Evolutionary conservation across 2,888 invertebrate genomes (phyloP), one percentile per base, ranked within the genome.

Genomic region (Therioaphis trifolii): DNA sequence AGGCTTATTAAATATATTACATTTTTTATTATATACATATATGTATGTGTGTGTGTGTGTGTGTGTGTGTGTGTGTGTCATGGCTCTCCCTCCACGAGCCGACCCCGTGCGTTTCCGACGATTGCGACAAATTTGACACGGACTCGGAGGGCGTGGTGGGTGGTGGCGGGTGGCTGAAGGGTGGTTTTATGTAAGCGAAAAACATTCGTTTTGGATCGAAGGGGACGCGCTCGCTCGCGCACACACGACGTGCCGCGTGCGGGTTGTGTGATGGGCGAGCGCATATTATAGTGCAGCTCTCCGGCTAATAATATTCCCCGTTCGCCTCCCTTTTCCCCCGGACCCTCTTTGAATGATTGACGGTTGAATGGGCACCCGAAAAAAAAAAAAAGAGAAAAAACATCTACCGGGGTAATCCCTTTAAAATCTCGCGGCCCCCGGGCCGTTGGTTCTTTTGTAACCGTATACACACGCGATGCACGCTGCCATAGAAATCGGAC

Each of bases 91-190:
- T 35, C 27, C 76, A n/a, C 61, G 40, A 4, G 18, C 55, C 29
- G 21, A 58, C 4, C 29, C 4, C 46, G n/a, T n/a, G 14, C 7
- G 24, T 27, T 27, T 18, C 40, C 40, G 35, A 80, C 35, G 72
- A 80, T 74, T 61, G 82, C 72, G 63, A 82, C 63, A 63, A 63
- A 82, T 72, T 72, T 63, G 82, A 72, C 82, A 72, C 82, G 72
- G 72, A 35, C 72, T 49, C 35, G 27, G 0, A 9, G 43, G 35
- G 21, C 24, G n/a, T n/a, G n/a, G n/a, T n/a, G n/a, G n/a, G n/a
- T n/a, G n/a, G n/a, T n/a, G 49, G 49, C 21, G 29, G 68, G 5
- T n/a, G n/a, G n/a, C n/a, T n/a, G n/a, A n/a, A n/a, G 2, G 71
- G 58, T 27, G n/a, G 79, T 82, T 82, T 72, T 72, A 46, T 58